Percentiles rank a stretch among this genome's conserved stretches.
Evolutionary conservation across 1,140 invertebrate species (phyloP).

Genomic region (Drosophila erecta): DNA sequence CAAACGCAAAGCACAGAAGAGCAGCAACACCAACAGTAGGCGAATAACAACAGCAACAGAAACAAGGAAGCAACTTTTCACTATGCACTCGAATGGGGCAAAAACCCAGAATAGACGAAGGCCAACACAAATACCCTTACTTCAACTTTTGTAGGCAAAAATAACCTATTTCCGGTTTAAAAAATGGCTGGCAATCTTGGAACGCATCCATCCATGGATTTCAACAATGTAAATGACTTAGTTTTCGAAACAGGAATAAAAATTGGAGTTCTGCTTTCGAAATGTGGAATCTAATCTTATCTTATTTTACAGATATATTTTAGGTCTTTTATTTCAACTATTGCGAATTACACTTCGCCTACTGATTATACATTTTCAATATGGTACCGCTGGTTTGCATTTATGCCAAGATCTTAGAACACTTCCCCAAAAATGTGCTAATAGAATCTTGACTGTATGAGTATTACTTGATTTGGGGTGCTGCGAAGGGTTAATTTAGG

Average conservation of each 20-base stretch:
- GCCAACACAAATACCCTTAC: constrained; percentile 22
- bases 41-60: constrained; percentile 16
- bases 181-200: too few species aligned
- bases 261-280: too few species aligned
- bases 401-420: too few species aligned
- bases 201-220: too few species aligned
- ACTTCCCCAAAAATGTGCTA: too few species aligned
- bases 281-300: too few species aligned
- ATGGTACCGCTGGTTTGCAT: too few species aligned
- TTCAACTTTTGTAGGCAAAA: constrained; percentile 6
- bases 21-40: constrained; percentile 17
- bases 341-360: neutral
- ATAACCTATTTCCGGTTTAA: constrained; percentile 6
- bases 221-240: too few species aligned
- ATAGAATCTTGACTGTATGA: too few species aligned
- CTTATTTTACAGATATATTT: too few species aligned
- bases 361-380: too few species aligned
- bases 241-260: too few species aligned
- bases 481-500: constrained; percentile 16
- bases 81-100: constrained; percentile 14
- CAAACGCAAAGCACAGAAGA: constrained; percentile 47
- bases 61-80: constrained; percentile 36
- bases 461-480: constrained; percentile 9
- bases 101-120: constrained; percentile 6
- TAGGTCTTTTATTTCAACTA: neutral